Evolutionary conservation across 1,140 invertebrate genomes (phyloP), one percentile per base, ranked within the genome.

Genomic region (Centruroides vittatus): DNA sequence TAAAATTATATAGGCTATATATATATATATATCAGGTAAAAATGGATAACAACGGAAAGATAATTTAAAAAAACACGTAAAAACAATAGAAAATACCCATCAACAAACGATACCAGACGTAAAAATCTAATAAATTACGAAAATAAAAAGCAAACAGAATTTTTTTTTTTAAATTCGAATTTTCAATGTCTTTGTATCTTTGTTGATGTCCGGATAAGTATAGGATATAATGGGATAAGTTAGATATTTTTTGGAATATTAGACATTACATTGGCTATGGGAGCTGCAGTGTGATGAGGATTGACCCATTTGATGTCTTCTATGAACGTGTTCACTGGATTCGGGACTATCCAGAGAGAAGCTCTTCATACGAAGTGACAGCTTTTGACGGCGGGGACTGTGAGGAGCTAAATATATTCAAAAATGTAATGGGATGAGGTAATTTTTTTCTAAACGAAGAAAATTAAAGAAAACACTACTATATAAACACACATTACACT

Each of bases 291-390:
- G 73, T 68, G 70, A 69, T 71, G 74, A 69, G 23, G 23, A 23
- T 70, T 74, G 71, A 71, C 57, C 76, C 73, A 63, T 77, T 73
- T 70, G 75, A 73, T 68, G 70, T 5, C 61, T 58, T 47, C 62
- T 71, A 65, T 65, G 74, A 62, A 51, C 71, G 65, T 66, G 65
- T 65, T 70, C 89, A 75, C 74, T 87, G 85, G 51, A 81, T 75
- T 97, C 93, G 34, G 92, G 91, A 10, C 90, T 93, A 74, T 97
- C 93, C 80, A 97, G 75, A 50, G 92, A 96, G 68, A 97, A 83
- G 73, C 89, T 93, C 81, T 97, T 97, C 93, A 96, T 96, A 69
- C 93, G 83, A 74, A 95, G 82, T 78, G 94, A 95, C 75, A 97
- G 80, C 78, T 93, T 90, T 80, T 94, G 90, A 61, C 91, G 83